These are phyloP conservation scores for Heliornis fulica DNA, from an alignment of 2,113 vertebrate species.

Conservation along the genomic window DNA sequence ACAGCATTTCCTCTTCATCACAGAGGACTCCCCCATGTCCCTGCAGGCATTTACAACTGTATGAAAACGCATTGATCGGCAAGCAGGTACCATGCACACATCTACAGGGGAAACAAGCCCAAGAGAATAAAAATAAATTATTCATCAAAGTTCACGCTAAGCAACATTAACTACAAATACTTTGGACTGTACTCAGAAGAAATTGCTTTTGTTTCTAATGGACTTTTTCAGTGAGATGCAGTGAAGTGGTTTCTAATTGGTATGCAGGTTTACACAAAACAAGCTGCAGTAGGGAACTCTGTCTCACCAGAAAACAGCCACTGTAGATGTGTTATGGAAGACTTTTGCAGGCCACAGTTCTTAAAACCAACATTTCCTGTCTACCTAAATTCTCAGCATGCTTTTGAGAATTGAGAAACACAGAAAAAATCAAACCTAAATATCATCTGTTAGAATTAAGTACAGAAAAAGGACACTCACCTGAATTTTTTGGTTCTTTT, in stretches of 20 bases:
- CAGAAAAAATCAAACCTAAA: background rate
- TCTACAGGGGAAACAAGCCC: conserved; percentile 71
- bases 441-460: background rate
- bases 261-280: background rate
- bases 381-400: background rate
- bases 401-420: conserved; percentile 26
- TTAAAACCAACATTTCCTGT: background rate
- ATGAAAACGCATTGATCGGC: conserved; percentile 96
- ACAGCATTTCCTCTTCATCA: conserved; percentile 86
- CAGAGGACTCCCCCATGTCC: conserved; percentile 92
- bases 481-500: background rate
- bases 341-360: conserved; percentile 30
- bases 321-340: conserved; percentile 74
- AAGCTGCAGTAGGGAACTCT: background rate
- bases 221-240: background rate
- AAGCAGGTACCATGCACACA: conserved; percentile 93
- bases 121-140: conserved; percentile 50
- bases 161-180: conserved; percentile 57
- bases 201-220: conserved; percentile 49
- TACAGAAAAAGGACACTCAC: background rate
- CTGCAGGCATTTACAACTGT: conserved; percentile 95
- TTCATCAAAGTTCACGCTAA: conserved; percentile 62
- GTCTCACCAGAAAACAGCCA: conserved; percentile 41
- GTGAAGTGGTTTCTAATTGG: conserved; percentile 13
- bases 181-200: conserved; percentile 49